These are phyloP conservation scores for Apocheima hispidaria DNA, from an alignment of 2,888 invertebrate genomes.

Conservation along the genomic window DNA sequence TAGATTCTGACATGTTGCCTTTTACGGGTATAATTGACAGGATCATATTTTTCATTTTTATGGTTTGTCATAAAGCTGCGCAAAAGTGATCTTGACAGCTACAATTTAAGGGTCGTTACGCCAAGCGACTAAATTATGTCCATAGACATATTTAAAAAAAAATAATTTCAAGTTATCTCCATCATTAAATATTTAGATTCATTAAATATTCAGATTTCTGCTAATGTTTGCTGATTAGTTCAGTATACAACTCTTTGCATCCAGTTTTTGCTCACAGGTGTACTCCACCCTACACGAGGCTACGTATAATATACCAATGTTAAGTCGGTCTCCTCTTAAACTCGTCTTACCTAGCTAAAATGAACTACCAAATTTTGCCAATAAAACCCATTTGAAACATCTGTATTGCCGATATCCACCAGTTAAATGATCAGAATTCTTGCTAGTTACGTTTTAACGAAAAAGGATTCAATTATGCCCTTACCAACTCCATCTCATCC, in stretches of 20 bases:
- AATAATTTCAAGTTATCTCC: background rate
- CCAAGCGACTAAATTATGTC: background rate
- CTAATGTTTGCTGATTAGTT: too few species aligned
- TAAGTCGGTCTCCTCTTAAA: too few species aligned
- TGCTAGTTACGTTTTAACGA: background rate
- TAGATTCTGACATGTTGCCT: constrained; percentile 13
- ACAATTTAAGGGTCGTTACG: constrained; percentile 10
- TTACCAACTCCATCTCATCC: constrained; percentile 31
- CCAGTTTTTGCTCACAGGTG: too few species aligned
- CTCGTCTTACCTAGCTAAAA: background rate
- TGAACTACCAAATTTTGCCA: background rate
- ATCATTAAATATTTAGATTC: too few species aligned
- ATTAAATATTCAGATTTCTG: too few species aligned
- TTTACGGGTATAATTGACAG: constrained; percentile 21
- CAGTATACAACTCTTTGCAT: too few species aligned
- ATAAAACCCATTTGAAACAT: background rate
- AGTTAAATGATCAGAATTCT: background rate
- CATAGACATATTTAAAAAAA: too few species aligned
- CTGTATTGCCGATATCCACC: background rate
- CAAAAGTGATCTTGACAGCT: constrained; percentile 2
- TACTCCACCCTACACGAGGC: too few species aligned
- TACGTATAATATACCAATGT: too few species aligned
- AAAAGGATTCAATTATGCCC: constrained; percentile 22
- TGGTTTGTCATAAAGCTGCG: constrained; percentile 8
- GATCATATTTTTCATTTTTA: constrained; percentile 4